Conservation (phyloP, 2,888 invertebrate species). For the Tipula helvola region DNA sequence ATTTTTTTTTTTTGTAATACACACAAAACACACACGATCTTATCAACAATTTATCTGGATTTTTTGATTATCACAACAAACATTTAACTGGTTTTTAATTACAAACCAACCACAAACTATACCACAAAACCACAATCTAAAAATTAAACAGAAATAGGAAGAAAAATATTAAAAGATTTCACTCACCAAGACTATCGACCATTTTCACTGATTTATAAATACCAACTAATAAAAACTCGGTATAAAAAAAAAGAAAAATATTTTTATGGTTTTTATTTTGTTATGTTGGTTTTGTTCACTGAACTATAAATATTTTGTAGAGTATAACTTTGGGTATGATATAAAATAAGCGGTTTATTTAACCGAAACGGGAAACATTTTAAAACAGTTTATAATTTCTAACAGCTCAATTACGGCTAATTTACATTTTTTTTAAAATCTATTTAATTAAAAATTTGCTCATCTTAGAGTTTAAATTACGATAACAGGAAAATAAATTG, state of each 20-base stretch:
- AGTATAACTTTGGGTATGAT: neutral
- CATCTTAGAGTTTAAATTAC: too few relatives aligned
- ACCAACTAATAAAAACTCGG: constrained; percentile 8
- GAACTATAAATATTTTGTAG: neutral
- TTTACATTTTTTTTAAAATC: too few relatives aligned
- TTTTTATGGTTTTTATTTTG: neutral
- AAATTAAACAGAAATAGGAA: neutral
- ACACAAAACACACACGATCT: neutral
- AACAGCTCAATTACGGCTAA: too few relatives aligned
- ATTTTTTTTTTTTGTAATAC: neutral
- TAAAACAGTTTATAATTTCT: neutral
- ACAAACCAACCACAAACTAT: neutral
- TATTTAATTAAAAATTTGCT: too few relatives aligned
- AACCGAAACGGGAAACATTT: neutral
- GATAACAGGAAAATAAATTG: too few relatives aligned
- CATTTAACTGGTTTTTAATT: neutral
- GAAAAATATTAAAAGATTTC: neutral
- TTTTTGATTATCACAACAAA: neutral
- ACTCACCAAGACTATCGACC: constrained; percentile 11
- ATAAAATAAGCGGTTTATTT: neutral
- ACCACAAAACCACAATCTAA: neutral
- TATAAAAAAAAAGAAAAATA: neutral
- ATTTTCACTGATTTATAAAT: constrained; percentile 9
- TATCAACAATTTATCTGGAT: neutral
- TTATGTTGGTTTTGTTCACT: neutral